phyloP scores from a whole-genome alignment of 2,888 invertebrate species.

The Aelia acuminata region DNA sequence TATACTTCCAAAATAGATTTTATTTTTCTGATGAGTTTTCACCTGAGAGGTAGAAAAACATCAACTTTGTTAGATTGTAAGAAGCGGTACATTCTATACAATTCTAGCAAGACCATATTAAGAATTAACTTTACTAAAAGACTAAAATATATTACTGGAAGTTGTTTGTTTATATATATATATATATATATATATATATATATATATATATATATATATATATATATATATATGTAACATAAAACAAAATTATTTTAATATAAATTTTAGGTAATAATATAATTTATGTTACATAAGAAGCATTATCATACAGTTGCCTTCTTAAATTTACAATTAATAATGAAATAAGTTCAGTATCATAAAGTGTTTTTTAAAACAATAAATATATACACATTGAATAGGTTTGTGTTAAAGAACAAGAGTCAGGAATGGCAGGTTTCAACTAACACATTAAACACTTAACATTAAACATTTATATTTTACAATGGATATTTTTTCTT shows the following conservation, averaged over 20 bases:
- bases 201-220: not conserved
- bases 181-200: not conserved
- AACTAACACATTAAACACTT: slow-evolving; percentile 52
- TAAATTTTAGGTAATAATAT: not conserved
- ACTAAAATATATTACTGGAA: not conserved
- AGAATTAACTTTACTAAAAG: not conserved
- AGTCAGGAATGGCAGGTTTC: slow-evolving; percentile 10
- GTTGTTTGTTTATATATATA: not conserved
- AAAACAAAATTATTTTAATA: not conserved
- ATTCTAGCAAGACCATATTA: slow-evolving; percentile 4
- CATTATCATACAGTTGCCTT: not conserved
- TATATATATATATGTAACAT: not conserved
- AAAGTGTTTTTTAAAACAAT: slow-evolving; percentile 6
- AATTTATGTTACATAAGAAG: slow-evolving; percentile 34
- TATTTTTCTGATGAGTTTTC: not conserved
- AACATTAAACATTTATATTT: slow-evolving; percentile 55
- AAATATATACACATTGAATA: slow-evolving; percentile 17
- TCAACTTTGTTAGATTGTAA: not conserved
- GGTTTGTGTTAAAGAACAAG: not conserved
- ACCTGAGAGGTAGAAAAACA: not conserved
- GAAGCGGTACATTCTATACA: not conserved
- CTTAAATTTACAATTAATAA: slow-evolving; percentile 8
- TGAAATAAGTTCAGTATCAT: slow-evolving; percentile 33
- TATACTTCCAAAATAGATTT: not conserved
- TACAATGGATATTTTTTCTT: slow-evolving; percentile 52